Base-by-base conservation (phyloP, 92 coral and sea anemone genomes). In the Actinernus sp. region DNA sequence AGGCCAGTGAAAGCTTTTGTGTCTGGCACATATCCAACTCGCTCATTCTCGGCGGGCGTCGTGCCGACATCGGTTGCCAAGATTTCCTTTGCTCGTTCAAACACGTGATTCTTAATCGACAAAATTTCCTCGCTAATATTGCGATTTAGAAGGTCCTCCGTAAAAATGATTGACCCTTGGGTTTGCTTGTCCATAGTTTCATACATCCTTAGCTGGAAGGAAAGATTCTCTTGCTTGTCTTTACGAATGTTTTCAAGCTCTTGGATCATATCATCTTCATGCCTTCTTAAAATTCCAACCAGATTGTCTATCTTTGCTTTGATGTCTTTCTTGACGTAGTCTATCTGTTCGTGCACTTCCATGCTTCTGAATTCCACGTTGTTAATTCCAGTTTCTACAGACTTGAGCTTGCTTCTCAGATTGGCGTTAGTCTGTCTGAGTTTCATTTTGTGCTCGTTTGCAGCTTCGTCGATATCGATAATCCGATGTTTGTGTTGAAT, bases 401-500 rank as follows among this genome's bases (percentile, higher is more conserved):
- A 31, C 39, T 86, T 71, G 26, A 86, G 76, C 51, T 86, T 86
- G 18, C 73, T 77, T 48, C 78, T 85, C 29, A 90, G 68, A 24
- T 76, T 74, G 3, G 80, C 67, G 63, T 73, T 86, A 24, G 70
- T 75, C 4, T 86, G 89, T 37, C 86, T 81, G 18, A 81, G 85
- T 33, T 81, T 90, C 71, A 86, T 53, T 55, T 90, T 90, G 13
- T 86, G 92, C 24, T 90, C 97, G 70, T 70, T 76, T 7, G 97
- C 97, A 7, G 97, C 97, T 22, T 86, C 97, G 55, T 82, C 89
- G 41, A 90, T 81, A 20, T 83, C 92, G 18, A 90, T 76, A 41
- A 90, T 90, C 2, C 83, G 86, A 60, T 90, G 97, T 24, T 83
- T 85, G 83, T 90, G 97, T 31, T 90, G 97, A 53, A 90, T 81